Percentiles rank a stretch among this genome's conserved stretches.
These are phyloP conservation scores for Molorchus minor DNA, from an alignment of 2,888 invertebrate species.

Conservation along the genomic window DNA sequence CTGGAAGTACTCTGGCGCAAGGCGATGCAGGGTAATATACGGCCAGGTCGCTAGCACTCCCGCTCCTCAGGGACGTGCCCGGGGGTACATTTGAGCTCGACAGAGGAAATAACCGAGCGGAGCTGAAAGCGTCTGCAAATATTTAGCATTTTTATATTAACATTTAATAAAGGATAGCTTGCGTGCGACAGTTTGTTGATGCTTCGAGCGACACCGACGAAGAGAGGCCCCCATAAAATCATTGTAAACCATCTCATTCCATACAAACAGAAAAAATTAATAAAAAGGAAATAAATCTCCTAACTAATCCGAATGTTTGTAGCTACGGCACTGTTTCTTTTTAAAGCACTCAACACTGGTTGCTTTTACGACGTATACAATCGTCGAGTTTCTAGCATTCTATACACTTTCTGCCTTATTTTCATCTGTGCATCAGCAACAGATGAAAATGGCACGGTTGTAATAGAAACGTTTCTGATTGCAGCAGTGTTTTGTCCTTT, in stretches of 20 bases:
- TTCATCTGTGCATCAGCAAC: not conserved
- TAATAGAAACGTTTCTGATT: not conserved
- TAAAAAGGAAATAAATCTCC: no score
- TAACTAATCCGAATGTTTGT: not conserved
- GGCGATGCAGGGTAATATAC: conserved; percentile 43
- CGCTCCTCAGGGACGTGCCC: conserved; percentile 20
- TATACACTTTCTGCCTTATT: conserved; percentile 2
- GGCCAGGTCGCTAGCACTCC: conserved; percentile 28
- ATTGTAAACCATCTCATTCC: no score
- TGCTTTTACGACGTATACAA: conserved; percentile 9
- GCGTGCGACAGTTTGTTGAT: not conserved
- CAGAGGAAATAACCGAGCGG: conserved; percentile 4
- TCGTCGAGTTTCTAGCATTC: not conserved
- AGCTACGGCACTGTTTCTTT: not conserved
- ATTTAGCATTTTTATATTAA: conserved; percentile 14
- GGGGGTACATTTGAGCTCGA: conserved; percentile 5
- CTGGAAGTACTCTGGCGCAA: conserved; percentile 42
- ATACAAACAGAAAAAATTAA: no score
- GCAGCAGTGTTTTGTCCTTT: not conserved
- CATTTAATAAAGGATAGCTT: conserved; percentile 1
- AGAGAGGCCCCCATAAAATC: no score
- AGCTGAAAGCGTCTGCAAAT: conserved; percentile 1
- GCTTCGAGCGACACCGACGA: no score
- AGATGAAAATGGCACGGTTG: not conserved
- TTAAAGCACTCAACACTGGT: not conserved